Conservation (phyloP, 2,888 invertebrate species). For the Agrypnus murinus region DNA sequence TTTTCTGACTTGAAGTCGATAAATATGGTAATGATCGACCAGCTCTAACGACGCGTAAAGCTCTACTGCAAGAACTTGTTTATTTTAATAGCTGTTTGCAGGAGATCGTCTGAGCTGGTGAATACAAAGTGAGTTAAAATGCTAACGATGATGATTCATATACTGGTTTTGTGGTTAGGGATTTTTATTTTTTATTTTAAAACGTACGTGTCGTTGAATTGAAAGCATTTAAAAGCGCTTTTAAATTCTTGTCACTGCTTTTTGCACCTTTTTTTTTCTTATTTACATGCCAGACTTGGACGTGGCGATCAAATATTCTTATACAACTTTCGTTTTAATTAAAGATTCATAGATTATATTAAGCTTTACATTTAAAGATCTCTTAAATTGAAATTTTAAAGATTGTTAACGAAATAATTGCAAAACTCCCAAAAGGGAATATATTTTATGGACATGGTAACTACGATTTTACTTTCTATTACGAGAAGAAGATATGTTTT, state of each 20-base stretch:
- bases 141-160: constrained; percentile 45
- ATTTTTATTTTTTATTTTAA: constrained; percentile 18
- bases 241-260: neutral
- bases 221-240: constrained; percentile 20
- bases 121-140: constrained; percentile 47
- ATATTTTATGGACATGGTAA: too few relatives aligned
- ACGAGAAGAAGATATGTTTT: too few relatives aligned
- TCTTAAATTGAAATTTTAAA: too few relatives aligned
- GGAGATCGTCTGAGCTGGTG: constrained; percentile 45
- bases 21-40: constrained; percentile 66
- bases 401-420: too few relatives aligned
- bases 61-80: constrained; percentile 62
- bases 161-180: constrained; percentile 24
- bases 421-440: too few relatives aligned
- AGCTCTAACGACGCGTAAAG: constrained; percentile 59
- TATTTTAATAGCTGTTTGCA: constrained; percentile 61
- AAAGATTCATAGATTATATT: too few relatives aligned
- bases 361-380: too few relatives aligned
- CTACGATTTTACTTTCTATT: too few relatives aligned
- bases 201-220: constrained; percentile 3
- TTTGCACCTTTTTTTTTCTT: too few relatives aligned
- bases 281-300: too few relatives aligned
- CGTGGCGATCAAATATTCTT: too few relatives aligned
- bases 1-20: constrained; percentile 62
- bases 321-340: neutral